Evolutionary conservation across 2,888 invertebrate species (phyloP), one percentile per base, ranked within the genome.

Genomic region (Hydriomena furcata): DNA sequence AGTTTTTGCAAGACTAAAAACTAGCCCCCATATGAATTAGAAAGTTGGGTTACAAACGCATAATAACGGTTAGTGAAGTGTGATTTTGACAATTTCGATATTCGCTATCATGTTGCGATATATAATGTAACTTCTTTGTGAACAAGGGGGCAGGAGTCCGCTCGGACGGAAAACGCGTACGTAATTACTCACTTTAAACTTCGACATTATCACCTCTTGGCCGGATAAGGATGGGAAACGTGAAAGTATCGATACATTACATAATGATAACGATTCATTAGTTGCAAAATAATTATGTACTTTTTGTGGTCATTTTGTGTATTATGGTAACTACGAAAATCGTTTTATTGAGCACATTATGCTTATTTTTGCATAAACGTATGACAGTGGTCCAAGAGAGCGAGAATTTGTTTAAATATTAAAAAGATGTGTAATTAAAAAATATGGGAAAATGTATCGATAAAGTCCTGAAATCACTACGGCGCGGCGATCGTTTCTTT

Each of bases 141-240:
- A 24, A 41, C 20, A 41, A 41, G 23, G 38, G 27, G 27, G 1
- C 64, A 56, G 57, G 53, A 25, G 45, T 43, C 42, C 40, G 38
- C 41, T 53, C 54, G 48, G 58, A 57, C 62, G 63, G n/a, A 60
- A 55, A 61, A 56, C 57, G 53, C 65, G 57, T 68, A 63, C 60
- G 71, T 82, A 84, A 86, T 87, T 84, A 84, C 71, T 60, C 61
- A 58, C 80, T 82, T 79, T 76, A 76, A 83, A 84, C 84, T 85
- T 81, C 66, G 65, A 73, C 73, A 82, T 84, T 84, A 84, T 79
- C 81, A 83, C 84, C 78, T 82, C 54, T 58, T 54, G 52, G 50
- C 28, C 37, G 7, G 35, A 59, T 57, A 65, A 66, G 74, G 72
- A 53, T 21, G 57, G 7, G 43, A 31, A 7, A 1, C 37, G 35